Base-by-base conservation (phyloP, 1,140 invertebrate genomes). In the Drosophila persimilis region DNA sequence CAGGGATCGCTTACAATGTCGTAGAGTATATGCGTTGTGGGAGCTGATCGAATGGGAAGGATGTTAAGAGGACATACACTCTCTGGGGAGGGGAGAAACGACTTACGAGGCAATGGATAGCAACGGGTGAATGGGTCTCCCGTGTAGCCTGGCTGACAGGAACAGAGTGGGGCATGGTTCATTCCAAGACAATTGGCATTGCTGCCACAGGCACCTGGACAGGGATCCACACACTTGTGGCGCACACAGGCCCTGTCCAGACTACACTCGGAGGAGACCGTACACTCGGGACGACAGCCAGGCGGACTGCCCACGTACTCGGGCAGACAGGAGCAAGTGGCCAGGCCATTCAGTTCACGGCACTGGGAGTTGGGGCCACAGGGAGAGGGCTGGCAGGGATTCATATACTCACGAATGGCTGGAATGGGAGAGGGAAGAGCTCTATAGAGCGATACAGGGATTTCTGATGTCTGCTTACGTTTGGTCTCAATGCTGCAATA, bases 241-340 rank as follows among this genome's bases (percentile, higher is more conserved):
- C 93, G 92, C 24, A 95, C 93, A 77, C 95, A 96, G 13, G 95
- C 94, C 80, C 92, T 94, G 76, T 95, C 94, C 9, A 94, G 92
- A 43, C 93, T 91, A 88, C 95, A 96, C 77, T 96, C 95, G 2
- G 93, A 92, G 70, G 94, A 94, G 0, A 94, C 88, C 0, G 94
- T 90, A 73, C 94, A 95, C 90, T 95, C 94, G 4, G 94, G 94
- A 80, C 94, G 92, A 86, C 95, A 96, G 7, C 94, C 94, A 84
- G 95, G 96, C 3, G 95, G 96, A 91, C 95, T 95, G 26, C 96
- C 96, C 58, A 94, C 93, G 80, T 95, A 96, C 22, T 95, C 94
- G 1, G 93, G 92, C 11, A 94, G 86, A 86, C 96, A 97, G 24
- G 94, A 93, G 88, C 96, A 97, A 29, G 94, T 92, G 15, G 94